phyloP scores from a whole-genome alignment of 2,797 vertebrate species.

The Danio kyathit region DNA sequence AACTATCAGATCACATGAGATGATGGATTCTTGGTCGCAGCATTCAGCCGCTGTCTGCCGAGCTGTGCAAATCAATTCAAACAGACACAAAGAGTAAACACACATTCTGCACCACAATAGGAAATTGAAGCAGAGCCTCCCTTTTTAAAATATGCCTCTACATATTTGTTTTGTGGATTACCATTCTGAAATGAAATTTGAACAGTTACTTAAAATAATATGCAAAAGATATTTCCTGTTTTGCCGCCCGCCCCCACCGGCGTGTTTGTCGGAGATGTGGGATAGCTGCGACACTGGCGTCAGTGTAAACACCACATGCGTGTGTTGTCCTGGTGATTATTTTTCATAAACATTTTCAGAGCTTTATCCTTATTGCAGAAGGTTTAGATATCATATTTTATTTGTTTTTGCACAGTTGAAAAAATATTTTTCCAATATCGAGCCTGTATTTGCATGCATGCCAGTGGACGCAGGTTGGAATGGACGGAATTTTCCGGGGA shows the following conservation, averaged over 20 bases:
- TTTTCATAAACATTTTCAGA: slow-evolving; percentile 81
- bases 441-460: slow-evolving; percentile 46
- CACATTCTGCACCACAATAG: slow-evolving; percentile 82
- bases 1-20: slow-evolving; percentile 93
- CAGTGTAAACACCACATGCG: slow-evolving; percentile 80
- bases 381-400: slow-evolving; percentile 72
- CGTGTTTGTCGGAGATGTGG: slow-evolving; percentile 80
- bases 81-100: slow-evolving; percentile 92
- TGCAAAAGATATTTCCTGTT: slow-evolving; percentile 86
- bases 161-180: slow-evolving; percentile 89
- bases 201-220: slow-evolving; percentile 91
- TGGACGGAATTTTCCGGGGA: slow-evolving; percentile 41
- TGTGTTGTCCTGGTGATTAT: slow-evolving; percentile 81
- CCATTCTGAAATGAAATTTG: slow-evolving; percentile 88
- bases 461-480: slow-evolving; percentile 46
- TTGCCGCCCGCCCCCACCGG: slow-evolving; percentile 62
- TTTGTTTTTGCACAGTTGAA: slow-evolving; percentile 70
- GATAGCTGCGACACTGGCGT: slow-evolving; percentile 70
- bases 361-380: slow-evolving; percentile 79
- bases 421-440: slow-evolving; percentile 60
- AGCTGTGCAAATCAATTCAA: slow-evolving; percentile 94
- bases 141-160: slow-evolving; percentile 83
- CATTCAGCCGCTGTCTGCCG: slow-evolving; percentile 89
- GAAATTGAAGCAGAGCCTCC: slow-evolving; percentile 84
- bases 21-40: slow-evolving; percentile 91